These are phyloP conservation scores for Psittacula derbiana DNA, from an alignment of 2,797 vertebrate genomes.

Conservation along the genomic window DNA sequence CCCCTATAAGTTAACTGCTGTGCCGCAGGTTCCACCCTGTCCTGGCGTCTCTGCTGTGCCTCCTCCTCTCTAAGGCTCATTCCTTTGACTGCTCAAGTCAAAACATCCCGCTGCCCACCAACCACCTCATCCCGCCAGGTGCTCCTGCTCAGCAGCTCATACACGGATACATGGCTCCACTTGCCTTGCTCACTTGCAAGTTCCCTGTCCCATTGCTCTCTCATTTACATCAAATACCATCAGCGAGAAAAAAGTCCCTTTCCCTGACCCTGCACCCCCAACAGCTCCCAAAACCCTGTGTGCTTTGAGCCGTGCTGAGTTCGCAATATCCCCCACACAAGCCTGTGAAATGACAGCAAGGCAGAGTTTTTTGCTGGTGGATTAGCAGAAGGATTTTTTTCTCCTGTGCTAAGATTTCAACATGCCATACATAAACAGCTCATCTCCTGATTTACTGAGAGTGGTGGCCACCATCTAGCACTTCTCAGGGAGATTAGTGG, in stretches of 20 bases:
- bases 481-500: slow-evolving; percentile 22
- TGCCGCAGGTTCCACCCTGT: not conserved
- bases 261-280: not conserved
- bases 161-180: rapidly evolving
- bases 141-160: not conserved
- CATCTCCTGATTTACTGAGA: not conserved
- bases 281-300: not conserved
- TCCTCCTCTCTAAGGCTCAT: not conserved
- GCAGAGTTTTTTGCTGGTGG: not conserved
- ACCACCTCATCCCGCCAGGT: not conserved
- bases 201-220: not conserved
- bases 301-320: not conserved
- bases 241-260: rapidly evolving
- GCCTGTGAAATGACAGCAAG: rapidly evolving
- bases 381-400: not conserved
- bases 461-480: not conserved
- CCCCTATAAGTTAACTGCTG: not conserved
- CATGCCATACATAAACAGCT: not conserved
- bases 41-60: not conserved
- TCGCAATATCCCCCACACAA: not conserved
- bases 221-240: rapidly evolving
- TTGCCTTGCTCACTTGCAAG: not conserved
- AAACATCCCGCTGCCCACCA: not conserved
- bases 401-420: not conserved
- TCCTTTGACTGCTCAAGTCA: not conserved